Evolutionary conservation across 2,888 invertebrate species (phyloP), one percentile per base, ranked within the genome.

Genomic region (Zaprionus bogoriensis): DNA sequence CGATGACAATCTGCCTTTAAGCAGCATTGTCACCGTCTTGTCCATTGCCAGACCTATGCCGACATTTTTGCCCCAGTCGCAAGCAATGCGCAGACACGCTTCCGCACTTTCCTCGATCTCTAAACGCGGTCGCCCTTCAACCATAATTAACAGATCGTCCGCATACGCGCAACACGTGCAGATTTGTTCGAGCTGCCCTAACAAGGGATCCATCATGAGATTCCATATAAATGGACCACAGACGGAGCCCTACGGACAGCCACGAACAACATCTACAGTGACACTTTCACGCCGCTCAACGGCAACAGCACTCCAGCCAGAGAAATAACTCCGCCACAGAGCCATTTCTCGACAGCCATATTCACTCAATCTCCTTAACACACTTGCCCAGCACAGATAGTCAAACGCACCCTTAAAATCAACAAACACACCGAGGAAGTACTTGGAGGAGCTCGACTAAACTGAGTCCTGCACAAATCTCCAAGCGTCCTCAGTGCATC

Each of bases 151-250:
- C 12, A 44, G 9, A 5, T 59, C 38, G 9, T 59, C 51, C 17
- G 28, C 51, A 45, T 58, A 45, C 19, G 58, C 51, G 17, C 48
- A 58, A 0, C 58, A 52, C 14, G 39, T 46, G 3, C 52, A 39
- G 0, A 32, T 6, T n/a, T 55, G 12, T 3, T 28, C 47, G 1
- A 59, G 52, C 19, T 45, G 55, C 14, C 52, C 4, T 14, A 61
- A 22, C 28, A 66, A 19, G 0, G 59, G 4, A 28, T 70, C 58
- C 63, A 75, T 66, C 61, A 66, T 67, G 0, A 68, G 55, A 38
- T 70, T 70, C 67, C 65, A 75, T 12, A 70, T 59, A 57, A 50
- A 69, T 58, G 65, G 57, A 46, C 68, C 64, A 48, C 51, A 38
- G 14, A 38, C 17, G 9, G 38, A 38, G 14, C 38, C 38, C 38